phyloP scores from a whole-genome alignment of 1,140 invertebrate genomes.

The Lysiphlebus fabarum region DNA sequence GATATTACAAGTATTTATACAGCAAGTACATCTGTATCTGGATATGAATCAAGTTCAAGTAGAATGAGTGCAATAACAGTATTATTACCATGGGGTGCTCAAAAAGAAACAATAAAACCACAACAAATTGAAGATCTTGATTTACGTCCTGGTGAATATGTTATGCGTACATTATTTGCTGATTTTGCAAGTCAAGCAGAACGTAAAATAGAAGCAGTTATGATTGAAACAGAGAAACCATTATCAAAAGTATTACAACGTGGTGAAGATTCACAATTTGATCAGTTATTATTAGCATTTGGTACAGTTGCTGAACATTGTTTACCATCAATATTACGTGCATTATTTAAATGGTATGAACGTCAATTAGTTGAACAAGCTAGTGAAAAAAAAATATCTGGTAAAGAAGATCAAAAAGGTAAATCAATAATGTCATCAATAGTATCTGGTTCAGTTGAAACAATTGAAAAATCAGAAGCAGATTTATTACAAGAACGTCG shows the following conservation, averaged over 20 bases:
- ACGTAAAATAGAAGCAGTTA: conserved; percentile 91
- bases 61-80: conserved; percentile 50
- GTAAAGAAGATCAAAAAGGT: conserved; percentile 66
- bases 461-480: conserved; percentile 66
- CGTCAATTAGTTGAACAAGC: conserved; percentile 72
- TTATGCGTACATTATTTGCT: conserved; percentile 89
- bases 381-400: conserved; percentile 56
- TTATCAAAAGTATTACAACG: conserved; percentile 90
- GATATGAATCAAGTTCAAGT: conserved; percentile 51
- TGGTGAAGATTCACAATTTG: conserved; percentile 91
- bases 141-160: conserved; percentile 85
- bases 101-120: conserved; percentile 68
- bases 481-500: conserved; percentile 80
- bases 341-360: conserved; percentile 96
- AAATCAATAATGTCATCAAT: conserved; percentile 72
- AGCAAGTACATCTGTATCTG: conserved; percentile 49
- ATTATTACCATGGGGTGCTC: conserved; percentile 76
- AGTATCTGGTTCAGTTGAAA: conserved; percentile 67
- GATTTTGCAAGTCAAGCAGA: conserved; percentile 92
- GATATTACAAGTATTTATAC: conserved; percentile 51
- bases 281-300: conserved; percentile 90
- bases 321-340: conserved; percentile 88
- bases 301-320: conserved; percentile 95
- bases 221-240: conserved; percentile 88
- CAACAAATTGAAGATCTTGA: conserved; percentile 63